These are phyloP conservation scores for Heliconius hortense DNA, from an alignment of 2,888 invertebrate species.

Conservation along the genomic window DNA sequence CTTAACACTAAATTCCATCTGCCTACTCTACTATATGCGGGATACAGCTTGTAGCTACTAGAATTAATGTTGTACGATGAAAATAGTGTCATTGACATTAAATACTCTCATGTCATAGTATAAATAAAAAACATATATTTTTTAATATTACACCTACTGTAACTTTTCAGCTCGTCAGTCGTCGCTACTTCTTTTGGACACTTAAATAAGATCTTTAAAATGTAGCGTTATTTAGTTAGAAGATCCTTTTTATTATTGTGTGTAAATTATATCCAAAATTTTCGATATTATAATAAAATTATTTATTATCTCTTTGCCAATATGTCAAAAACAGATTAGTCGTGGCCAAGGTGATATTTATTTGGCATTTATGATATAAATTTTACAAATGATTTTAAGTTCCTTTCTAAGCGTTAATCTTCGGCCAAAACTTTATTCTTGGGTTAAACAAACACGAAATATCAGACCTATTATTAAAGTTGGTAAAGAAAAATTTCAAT, in stretches of 20 bases:
- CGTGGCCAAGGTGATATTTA: conserved; percentile 4
- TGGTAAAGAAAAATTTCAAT: conserved; percentile 61
- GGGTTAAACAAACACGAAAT: conserved; percentile 50
- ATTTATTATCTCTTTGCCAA: background rate
- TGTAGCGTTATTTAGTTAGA: no score
- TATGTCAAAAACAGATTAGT: conserved; percentile 4
- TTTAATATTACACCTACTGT: no score
- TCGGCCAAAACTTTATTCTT: conserved; percentile 45
- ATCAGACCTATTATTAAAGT: conserved; percentile 59
- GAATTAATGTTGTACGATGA: no score
- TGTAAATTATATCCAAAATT: background rate
- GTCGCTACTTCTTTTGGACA: no score
- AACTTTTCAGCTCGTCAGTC: no score
- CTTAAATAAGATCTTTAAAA: no score
- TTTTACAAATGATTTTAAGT: conserved; percentile 46
- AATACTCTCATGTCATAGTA: no score
- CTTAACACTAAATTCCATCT: no score
- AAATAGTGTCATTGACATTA: no score
- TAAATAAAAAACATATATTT: no score
- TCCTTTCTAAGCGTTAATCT: conserved; percentile 42
- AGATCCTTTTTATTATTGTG: background rate
- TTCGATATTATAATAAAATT: background rate
- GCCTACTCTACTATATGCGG: no score
- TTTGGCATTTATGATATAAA: background rate
- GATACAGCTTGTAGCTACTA: no score